Conservation (phyloP, 2,113 vertebrate species). For the Aix galericulata region DNA sequence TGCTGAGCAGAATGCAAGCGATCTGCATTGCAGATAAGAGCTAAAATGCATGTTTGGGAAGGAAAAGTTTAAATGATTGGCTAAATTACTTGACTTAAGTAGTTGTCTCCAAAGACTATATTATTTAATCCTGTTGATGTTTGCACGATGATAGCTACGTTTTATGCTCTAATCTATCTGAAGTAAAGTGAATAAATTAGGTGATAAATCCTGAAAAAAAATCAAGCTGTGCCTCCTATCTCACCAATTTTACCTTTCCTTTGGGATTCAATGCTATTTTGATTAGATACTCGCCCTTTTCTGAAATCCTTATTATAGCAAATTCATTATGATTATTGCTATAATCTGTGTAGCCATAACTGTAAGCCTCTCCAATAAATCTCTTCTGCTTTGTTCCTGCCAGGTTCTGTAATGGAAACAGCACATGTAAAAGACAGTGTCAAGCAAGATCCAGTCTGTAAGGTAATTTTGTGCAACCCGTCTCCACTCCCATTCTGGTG, state of each 20-base stretch:
- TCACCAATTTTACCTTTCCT: not conserved
- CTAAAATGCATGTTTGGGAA: not conserved
- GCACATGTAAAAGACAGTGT: not conserved
- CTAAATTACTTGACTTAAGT: not conserved
- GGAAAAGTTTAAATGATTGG: not conserved
- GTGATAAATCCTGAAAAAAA: slow-evolving; percentile 4
- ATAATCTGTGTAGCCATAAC: not conserved
- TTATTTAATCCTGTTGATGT: slow-evolving; percentile 29
- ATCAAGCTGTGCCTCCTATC: not conserved
- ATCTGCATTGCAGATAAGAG: not conserved
- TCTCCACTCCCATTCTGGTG: not conserved
- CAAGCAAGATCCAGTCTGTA: not conserved
- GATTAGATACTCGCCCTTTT: slow-evolving; percentile 27
- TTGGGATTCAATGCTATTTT: not conserved
- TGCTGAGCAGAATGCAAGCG: not conserved
- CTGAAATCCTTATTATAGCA: not conserved
- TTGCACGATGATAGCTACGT: not conserved
- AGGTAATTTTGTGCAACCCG: not conserved
- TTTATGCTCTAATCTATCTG: slow-evolving; percentile 6
- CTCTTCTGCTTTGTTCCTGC: not conserved
- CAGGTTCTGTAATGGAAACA: not conserved
- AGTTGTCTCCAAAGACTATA: not conserved
- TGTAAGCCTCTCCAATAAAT: not conserved
- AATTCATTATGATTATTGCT: not conserved
- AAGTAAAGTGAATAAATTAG: slow-evolving; percentile 9